Base-by-base conservation (phyloP, 2,797 vertebrate species). In the Naso thynnoides region DNA sequence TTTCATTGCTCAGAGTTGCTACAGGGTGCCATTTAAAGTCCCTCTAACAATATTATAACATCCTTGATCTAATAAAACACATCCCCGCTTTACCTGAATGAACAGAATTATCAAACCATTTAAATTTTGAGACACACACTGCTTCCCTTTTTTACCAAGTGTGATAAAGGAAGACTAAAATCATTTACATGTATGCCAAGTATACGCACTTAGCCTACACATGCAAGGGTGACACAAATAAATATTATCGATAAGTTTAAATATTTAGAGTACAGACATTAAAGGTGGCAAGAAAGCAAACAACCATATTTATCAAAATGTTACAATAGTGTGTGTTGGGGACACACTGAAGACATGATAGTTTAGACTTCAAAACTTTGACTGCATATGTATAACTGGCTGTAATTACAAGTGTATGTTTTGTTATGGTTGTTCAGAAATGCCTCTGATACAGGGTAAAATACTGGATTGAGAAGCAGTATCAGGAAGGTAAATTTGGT, bases 1-100 rank as follows among this genome's bases (percentile, higher is more conserved):
- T 55, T 77, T 70, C 23, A 69, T 14, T 14, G 54, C 18, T 63
- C 14, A 42, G 68, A 23, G 63, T 18, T 73, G 45, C 18, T 55
- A 42, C 9, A 50, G 13, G 3, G 29, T 39, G 21, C 2, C 5
- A 31, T 73, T 60, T 27, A 31, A 31, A 29, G 31, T 0, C 3
- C 16, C 59, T 73, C 9, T 24, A 36, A 61, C 18, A 54, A 3
- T 18, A 18, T 29, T 19, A 49, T 29, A 56, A 63, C 5, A 39
- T 8, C 1, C 8, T 19, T 15, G n/a, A 36, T 57, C 63, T 52
- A 52, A 48, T 73, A 54, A 65, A 73, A 65, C 6, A 29, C 10
- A 57, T 70, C n/a, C 9, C 29, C 1, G 29, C 48, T 62, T 69
- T 47, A 59, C 19, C 14, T 50, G 9, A 53, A 18, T 58, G n/a